phyloP scores from a whole-genome alignment of 2,797 vertebrate species.

The Epinephelus malabaricus region DNA sequence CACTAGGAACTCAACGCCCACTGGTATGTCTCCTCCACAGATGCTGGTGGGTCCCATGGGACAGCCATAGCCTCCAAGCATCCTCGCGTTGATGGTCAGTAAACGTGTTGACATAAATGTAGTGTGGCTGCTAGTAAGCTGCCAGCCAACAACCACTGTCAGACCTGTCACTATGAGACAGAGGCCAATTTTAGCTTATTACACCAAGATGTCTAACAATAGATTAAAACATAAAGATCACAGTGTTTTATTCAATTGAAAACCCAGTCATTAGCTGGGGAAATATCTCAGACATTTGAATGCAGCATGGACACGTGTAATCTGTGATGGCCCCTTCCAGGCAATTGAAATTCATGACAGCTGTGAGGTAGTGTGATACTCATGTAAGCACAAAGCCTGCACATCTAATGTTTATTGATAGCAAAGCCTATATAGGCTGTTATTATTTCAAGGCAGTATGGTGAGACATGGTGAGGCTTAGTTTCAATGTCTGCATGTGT shows the following conservation, averaged over 20 bases:
- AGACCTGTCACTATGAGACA: conserved; percentile 71
- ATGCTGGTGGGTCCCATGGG: conserved; percentile 70
- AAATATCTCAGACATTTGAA: conserved; percentile 63
- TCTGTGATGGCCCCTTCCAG: conserved; percentile 51
- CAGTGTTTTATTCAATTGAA: conserved; percentile 54
- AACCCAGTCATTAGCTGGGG: conserved; percentile 42
- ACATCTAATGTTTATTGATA: conserved; percentile 83
- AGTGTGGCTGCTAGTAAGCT: conserved; percentile 82
- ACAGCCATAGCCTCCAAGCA: conserved; percentile 60
- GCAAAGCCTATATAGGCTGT: conserved; percentile 79
- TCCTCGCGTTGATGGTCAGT: conserved; percentile 67
- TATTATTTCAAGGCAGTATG: conserved; percentile 79
- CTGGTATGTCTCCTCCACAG: conserved; percentile 65
- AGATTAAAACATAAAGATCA: conserved; percentile 63
- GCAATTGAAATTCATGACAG: conserved; percentile 82
- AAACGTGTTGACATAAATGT: conserved; percentile 81
- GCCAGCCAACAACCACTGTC: conserved; percentile 69
- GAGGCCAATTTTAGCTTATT: conserved; percentile 64
- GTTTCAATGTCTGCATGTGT: conserved; percentile 62
- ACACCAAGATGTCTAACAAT: conserved; percentile 63
- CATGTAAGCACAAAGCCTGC: conserved; percentile 79
- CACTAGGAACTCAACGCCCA: conserved; percentile 57
- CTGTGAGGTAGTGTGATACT: conserved; percentile 68
- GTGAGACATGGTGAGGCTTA: conserved; percentile 77
- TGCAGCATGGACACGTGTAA: conserved; percentile 70